Evolutionary conservation across 2,888 invertebrate species (phyloP), one percentile per base, ranked within the genome.

Genomic region (Ectemnius continuus): DNA sequence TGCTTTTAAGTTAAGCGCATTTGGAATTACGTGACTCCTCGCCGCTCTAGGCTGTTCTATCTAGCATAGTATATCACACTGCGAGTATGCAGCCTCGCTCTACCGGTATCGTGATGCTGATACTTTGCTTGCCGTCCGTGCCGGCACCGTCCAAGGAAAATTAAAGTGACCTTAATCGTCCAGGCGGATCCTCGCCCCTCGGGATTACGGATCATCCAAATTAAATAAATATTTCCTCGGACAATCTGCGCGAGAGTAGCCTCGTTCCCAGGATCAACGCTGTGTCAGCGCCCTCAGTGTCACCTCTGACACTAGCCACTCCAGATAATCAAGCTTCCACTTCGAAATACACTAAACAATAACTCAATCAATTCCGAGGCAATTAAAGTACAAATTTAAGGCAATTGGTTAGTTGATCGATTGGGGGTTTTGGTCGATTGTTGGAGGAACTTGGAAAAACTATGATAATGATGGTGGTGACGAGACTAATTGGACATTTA

Each of bases 1-100:
- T 76, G 81, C 81, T 81, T 81, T 81, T 75, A 81, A 81, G 72
- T 81, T 81, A 78, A 81, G 81, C 81, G 81, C 81, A 78, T 81
- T 81, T 78, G 67, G 76, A 78, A 81, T 81, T 76, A 76, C 81
- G 68, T 61, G 81, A 74, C 61, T 76, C 59, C 59, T 69, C 61
- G 67, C 46, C 56, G 57, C 20, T 60, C 18, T 65, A 46, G 63
- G 67, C 67, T 75, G 58, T 61, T 60, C 56, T 61, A 16, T 13
- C 26, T 13, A 45, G n/a, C 23, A 16, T 47, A 18, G 18, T 13
- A 3, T 26, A 45, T 18, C 18, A 18, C 18, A 36, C 8, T 36
- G 20, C 2, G 11, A 46, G 13, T 46, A n/a, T 23, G 20, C 56
- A 18, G 18, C 11, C 2, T 23, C 16, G 16, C 47, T 36, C 8